phyloP scores from a whole-genome alignment of 2,113 vertebrate species.

The Eclectus roratus region DNA sequence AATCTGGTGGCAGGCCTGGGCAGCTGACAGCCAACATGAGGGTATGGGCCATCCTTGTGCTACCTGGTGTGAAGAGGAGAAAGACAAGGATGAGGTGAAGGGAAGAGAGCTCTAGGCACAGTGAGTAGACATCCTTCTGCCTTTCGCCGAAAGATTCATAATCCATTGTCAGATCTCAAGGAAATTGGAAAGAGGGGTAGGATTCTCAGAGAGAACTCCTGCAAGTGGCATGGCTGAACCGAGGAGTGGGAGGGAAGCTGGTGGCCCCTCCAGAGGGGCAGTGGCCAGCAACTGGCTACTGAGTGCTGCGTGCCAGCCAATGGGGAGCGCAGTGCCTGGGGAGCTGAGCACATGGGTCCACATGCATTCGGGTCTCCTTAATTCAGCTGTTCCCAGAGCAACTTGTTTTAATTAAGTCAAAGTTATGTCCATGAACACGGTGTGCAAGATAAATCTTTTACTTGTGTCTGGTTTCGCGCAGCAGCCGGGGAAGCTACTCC shows the following conservation, averaged over 20 bases:
- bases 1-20: not conserved
- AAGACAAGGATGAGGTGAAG: not conserved
- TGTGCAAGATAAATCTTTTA: not conserved
- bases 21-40: accelerated
- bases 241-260: not conserved
- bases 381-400: not conserved
- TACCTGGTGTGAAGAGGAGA: not conserved
- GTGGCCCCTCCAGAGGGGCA: not conserved
- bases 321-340: accelerated
- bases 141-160: accelerated
- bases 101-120: not conserved
- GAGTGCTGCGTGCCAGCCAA: accelerated
- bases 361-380: not conserved
- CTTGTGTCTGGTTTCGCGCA: not conserved
- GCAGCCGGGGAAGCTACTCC: not conserved
- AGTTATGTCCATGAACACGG: not conserved
- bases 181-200: not conserved
- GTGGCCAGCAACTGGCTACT: too few species aligned
- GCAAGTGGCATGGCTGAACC: not conserved
- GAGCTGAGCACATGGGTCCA: not conserved
- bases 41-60: not conserved
- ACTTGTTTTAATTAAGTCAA: not conserved
- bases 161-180: not conserved
- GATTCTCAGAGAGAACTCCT: not conserved
- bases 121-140: not conserved